Base-by-base conservation (phyloP, 2,113 vertebrate species). In the Carollia perspicillata region DNA sequence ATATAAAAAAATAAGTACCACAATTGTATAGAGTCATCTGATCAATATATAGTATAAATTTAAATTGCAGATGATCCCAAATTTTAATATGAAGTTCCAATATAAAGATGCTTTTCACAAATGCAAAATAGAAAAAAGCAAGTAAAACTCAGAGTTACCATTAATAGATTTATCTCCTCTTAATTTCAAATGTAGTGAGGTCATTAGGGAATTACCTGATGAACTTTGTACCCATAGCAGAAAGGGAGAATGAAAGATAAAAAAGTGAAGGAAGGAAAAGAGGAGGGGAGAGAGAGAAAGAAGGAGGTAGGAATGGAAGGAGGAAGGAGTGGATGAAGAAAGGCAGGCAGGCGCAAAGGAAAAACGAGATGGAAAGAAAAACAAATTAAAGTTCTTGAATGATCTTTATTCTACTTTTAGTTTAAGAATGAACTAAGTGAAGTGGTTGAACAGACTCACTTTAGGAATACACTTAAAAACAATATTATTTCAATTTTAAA, bases 1-100 rank as follows among this genome's bases (percentile, higher is more conserved):
- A 83, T 51, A 69, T 14, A 84, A 44, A 93, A 80, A 96, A 97
- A 89, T 60, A 87, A 33, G 79, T 35, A 53, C 2, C 47, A 79
- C 35, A 66, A 12, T 85, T 28, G 79, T 3, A 47, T 2, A 53
- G 17, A 92, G 91, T 72, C 42, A 63, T 9, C 85, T 14, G 17
- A 77, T 86, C 79, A 58, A 87, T 79, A 94, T 8, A 69, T 85
- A 77, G 94, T 75, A 79, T 77, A 63, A 79, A 49, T 65, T 55
- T 77, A 90, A 92, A 74, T 35, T 83, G 51, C 23, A 55, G 26
- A 90, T 40, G 9, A 71, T 69, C 12, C 51, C 0, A 69, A 58
- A 94, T 37, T 30, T 96, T 71, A 93, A 89, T 91, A 79, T 71
- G 53, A 92, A 40, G 3, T 6, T 17, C 3, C 12, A 83, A 18